phyloP scores from a whole-genome alignment of 2,797 vertebrate genomes.

The Enteromius radiatus region DNA sequence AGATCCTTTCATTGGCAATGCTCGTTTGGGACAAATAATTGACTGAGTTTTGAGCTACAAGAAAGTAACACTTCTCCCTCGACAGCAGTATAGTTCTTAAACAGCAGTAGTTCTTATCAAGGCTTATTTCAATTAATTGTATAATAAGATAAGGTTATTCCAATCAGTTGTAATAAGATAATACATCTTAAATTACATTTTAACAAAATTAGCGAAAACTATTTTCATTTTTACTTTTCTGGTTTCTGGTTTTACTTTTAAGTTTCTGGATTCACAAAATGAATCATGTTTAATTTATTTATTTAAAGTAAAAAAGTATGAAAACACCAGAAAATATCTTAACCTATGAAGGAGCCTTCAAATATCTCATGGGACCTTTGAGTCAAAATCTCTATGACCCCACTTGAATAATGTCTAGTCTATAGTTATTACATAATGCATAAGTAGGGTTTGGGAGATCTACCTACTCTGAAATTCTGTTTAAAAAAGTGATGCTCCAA shows the following conservation, averaged over 20 bases:
- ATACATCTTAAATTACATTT: background rate
- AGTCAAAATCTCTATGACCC: background rate
- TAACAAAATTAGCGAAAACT: background rate
- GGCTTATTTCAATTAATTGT: background rate
- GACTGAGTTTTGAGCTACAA: conserved; percentile 4
- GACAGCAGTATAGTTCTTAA: too few relatives aligned
- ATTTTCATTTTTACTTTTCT: background rate
- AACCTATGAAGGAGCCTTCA: background rate
- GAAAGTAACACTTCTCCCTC: background rate
- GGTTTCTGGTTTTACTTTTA: too few relatives aligned
- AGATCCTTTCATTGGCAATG: background rate
- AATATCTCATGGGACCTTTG: background rate
- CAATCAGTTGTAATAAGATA: background rate
- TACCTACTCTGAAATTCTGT: background rate
- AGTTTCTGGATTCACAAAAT: background rate
- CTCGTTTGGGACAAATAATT: conserved; percentile 4
- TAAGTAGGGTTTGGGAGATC: background rate
- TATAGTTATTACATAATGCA: background rate
- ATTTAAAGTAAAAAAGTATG: background rate
- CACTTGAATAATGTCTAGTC: background rate
- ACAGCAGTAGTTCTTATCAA: background rate
- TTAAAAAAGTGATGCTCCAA: background rate
- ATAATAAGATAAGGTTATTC: background rate
- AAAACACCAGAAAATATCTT: background rate
- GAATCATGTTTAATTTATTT: background rate